Base-by-base conservation (phyloP, 2,113 vertebrate species). In the Nicator chloris region DNA sequence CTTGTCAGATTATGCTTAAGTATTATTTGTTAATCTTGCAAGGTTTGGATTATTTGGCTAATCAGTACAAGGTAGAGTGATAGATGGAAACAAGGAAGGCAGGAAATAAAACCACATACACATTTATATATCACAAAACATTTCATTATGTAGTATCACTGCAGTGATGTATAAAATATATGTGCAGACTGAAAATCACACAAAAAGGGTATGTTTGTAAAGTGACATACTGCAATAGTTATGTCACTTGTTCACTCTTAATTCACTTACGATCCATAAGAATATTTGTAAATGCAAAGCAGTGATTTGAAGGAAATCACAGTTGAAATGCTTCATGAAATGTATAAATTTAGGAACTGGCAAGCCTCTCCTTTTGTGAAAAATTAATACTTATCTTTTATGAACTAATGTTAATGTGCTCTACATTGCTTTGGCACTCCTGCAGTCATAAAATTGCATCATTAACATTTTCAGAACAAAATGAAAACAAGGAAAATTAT, bases 391-490 rank as follows among this genome's bases (percentile, higher is more conserved):
- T 90, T 88, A 68, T 33, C 45, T 57, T 90, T 73, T 83, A 83
- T 81, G 76, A 93, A 35, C 50, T 88, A 76, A 70, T 70, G 64
- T 85, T 59, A 80, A 86, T 80, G 60, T 88, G 76, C 35, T 86
- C 76, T 90, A 31, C n/a, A 27, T 83, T 73, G 76, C 35, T 80
- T 86, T 92, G 82, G 71, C 76, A 37, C 42, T 92, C 63, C 68
- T 92, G 75, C 63, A 86, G 69, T 86, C 83, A 18, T 88, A 86
- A 93, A 92, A 90, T 47, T 42, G 64, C 88, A 83, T 92, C 69
- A 71, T 88, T 92, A 88, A 86, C 69, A 66, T 94, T 93, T 94
- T 71, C 54, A 91, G 72, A 91, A 73, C 65, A 82, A 63, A 92
- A 88, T 49, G 37, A 42, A 78, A 92, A 81, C 56, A 71, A 64